phyloP scores from a whole-genome alignment of 2,113 vertebrate genomes.

The Sinocyclocheilus grahami region DNA sequence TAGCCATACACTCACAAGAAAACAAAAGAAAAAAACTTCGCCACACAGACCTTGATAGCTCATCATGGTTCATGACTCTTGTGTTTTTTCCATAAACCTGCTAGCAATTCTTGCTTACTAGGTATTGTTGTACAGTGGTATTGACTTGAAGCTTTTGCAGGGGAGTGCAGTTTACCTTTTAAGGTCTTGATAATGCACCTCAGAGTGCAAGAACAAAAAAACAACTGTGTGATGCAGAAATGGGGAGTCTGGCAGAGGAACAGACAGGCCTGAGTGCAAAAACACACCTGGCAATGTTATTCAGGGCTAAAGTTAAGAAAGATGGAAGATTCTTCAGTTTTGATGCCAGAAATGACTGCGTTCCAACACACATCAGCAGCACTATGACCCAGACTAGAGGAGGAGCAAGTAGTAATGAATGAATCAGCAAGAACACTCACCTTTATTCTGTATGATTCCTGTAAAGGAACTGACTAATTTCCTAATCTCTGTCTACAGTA shows the following conservation, averaged over 20 bases:
- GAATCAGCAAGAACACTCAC: slow-evolving; percentile 39
- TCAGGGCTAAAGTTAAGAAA: slow-evolving; percentile 28
- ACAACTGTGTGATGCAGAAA: background rate
- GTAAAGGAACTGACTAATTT: slow-evolving; percentile 20
- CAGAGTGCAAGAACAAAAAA: background rate
- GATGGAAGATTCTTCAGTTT: slow-evolving; percentile 60
- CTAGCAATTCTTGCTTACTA: background rate
- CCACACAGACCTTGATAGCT: slow-evolving; percentile 35
- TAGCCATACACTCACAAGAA: background rate
- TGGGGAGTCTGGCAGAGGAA: slow-evolving; percentile 39
- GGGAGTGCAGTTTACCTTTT: slow-evolving; percentile 61
- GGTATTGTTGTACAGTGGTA: slow-evolving; percentile 49
- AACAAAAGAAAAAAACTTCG: slow-evolving; percentile 11
- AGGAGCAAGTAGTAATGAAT: slow-evolving; percentile 32
- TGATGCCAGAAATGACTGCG: slow-evolving; percentile 50
- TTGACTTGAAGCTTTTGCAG: slow-evolving; percentile 58
- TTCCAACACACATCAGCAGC: background rate
- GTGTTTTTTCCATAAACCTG: slow-evolving; percentile 38
- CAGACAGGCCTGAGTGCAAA: slow-evolving; percentile 22
- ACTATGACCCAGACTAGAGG: slow-evolving; percentile 59
- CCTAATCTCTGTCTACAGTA: background rate
- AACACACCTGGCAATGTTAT: slow-evolving; percentile 48
- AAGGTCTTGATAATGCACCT: slow-evolving; percentile 55
- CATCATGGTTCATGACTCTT: slow-evolving; percentile 41
- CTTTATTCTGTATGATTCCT: slow-evolving; percentile 15